A percentile compares a stretch with the other conserved stretches of the same genome.
Conservation (phyloP, 1,140 invertebrate species). For the Andrena cerasifolii region DNA sequence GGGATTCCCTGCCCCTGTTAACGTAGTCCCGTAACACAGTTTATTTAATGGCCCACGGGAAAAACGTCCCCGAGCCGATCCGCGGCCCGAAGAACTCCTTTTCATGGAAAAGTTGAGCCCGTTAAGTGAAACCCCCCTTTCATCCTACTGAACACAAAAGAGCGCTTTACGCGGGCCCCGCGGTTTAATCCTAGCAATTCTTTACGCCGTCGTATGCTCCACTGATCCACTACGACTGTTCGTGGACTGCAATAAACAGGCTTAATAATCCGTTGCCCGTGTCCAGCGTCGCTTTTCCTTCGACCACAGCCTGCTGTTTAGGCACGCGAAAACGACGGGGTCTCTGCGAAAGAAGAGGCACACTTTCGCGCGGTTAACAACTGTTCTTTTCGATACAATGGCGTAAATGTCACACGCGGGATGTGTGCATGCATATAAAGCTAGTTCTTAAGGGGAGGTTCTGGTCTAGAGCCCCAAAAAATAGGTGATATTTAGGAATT, state of each 20-base stretch:
- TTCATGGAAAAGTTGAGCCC: background rate
- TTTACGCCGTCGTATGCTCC: conserved; percentile 34
- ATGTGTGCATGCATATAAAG: background rate
- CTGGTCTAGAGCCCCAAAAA: no score
- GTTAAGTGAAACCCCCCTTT: background rate
- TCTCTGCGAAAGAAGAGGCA: background rate
- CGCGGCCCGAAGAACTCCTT: background rate
- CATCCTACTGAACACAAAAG: background rate
- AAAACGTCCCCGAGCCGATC: background rate
- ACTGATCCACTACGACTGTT: conserved; percentile 46
- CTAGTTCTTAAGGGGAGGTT: no score
- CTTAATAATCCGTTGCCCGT: conserved; percentile 27
- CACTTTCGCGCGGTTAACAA: conserved; percentile 29
- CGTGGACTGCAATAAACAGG: conserved; percentile 14
- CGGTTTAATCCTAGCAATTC: conserved; percentile 3
- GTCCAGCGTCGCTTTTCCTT: conserved; percentile 14
- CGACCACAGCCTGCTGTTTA: background rate
- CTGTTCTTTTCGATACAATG: background rate
- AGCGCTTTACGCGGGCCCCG: background rate
- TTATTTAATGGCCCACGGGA: background rate
- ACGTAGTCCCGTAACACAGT: background rate
- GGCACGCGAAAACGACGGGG: background rate
- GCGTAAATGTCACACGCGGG: no score
- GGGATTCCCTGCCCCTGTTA: background rate
- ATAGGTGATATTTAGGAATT: no score